Evolutionary conservation across 2,888 invertebrate species (phyloP), one percentile per base, ranked within the genome.

Genomic region (Thumatha senex): DNA sequence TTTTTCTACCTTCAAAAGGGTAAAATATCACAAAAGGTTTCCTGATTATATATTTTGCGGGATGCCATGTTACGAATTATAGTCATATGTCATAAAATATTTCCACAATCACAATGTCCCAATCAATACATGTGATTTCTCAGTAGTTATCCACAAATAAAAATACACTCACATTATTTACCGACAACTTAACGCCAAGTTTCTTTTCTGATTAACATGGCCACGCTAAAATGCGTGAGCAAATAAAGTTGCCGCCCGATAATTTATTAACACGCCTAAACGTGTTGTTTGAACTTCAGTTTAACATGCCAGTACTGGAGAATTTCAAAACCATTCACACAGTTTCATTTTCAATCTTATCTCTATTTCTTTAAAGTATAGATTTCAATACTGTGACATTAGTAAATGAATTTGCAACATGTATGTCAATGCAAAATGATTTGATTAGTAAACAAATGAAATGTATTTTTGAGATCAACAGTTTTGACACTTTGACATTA

Each of bases 211-310:
- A 77, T 86, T 87, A 87, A 72, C 80, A 70, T 63, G 59, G 60
- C 64, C 58, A 66, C 72, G 80, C 86, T 86, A 86, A 86, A 84
- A 85, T 73, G 67, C 72, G 61, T 68, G 66, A 66, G 65, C 75
- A 82, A 82, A 84, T 74, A 76, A 47, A 51, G 62, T 63, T 60
- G 61, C 56, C 59, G 71, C 56, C 62, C 66, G 78, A 80, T 86
- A 82, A 84, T 84, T 81, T 82, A 82, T 84, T 82, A 80, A 80
- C 82, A 82, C 70, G 70, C 77, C 73, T 76, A 78, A 80, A 79
- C 63, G 61, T 57, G 58, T 56, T 72, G 64, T 74, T 71, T 72
- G 54, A 34, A 47, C 53, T 56, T 52, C 44, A 56, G 56, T 58
- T 80, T 79, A 77, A 63, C 61, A 48, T 46, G 46, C 56, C 56